phyloP scores from a whole-genome alignment of 2,888 invertebrate species.

The Meteorus colon region DNA sequence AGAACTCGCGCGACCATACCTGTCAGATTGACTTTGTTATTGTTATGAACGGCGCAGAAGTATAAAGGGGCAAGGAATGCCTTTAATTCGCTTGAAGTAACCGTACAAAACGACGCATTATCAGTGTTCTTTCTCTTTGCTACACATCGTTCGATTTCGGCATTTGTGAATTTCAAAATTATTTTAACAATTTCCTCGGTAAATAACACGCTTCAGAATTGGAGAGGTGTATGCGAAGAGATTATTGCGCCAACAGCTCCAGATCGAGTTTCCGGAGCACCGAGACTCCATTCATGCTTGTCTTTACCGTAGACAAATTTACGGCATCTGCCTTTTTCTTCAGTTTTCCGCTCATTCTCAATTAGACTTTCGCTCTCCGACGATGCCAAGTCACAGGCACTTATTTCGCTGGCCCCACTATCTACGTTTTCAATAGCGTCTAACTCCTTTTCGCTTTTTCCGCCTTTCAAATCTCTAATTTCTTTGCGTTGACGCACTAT shows the following conservation, averaged over 20 bases:
- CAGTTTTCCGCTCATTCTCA: no score
- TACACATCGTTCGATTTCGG: neutral
- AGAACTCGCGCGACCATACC: slow-evolving; percentile 40
- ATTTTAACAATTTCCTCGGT: neutral
- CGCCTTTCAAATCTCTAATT: no score
- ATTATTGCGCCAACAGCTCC: no score
- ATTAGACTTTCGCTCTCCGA: no score
- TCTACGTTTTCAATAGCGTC: no score
- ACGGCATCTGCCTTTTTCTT: neutral
- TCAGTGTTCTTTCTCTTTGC: neutral
- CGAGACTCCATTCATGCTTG: neutral
- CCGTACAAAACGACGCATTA: neutral
- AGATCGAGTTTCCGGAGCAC: neutral
- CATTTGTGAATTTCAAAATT: neutral
- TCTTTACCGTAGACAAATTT: neutral
- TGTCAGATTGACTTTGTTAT: slow-evolving; percentile 26
- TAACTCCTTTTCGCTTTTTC: no score
- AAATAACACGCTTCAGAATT: neutral
- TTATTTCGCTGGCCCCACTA: no score
- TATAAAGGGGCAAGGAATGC: slow-evolving; percentile 45
- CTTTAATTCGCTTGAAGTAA: slow-evolving; percentile 24
- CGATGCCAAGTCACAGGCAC: no score
- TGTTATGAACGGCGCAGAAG: slow-evolving; percentile 41
- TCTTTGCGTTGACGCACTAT: no score
- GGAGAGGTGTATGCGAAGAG: no score